Conservation (phyloP, 2,113 vertebrate species). For the Charina bottae region DNA sequence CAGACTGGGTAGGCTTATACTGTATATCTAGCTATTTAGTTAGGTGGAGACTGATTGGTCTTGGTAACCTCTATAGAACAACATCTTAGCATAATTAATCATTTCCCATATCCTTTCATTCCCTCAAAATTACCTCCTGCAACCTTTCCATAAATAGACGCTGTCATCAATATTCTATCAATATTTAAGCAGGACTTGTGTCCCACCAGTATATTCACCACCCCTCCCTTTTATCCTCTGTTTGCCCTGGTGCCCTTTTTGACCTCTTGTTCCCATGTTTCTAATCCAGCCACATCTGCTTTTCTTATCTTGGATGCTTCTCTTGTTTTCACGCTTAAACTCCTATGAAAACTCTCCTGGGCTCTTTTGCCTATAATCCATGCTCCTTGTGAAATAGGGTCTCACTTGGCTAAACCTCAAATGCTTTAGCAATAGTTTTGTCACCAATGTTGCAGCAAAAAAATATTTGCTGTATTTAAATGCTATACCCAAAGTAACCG, state of each 20-base stretch:
- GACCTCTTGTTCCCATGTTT: constrained; percentile 3
- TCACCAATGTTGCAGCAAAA: constrained; percentile 17
- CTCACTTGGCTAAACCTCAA: background rate
- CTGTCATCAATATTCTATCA: constrained; percentile 7
- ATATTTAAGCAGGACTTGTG: constrained; percentile 2
- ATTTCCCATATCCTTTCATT: background rate
- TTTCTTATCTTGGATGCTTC: constrained; percentile 20
- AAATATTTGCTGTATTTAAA: background rate
- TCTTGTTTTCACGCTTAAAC: constrained; percentile 29
- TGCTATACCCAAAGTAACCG: background rate
- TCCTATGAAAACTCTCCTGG: constrained; percentile 29
- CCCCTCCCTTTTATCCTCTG: constrained; percentile 18
- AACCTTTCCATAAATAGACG: constrained; percentile 12
- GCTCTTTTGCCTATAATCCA: constrained; percentile 33
- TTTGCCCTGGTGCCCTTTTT: constrained; percentile 42
- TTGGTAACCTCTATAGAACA: background rate
- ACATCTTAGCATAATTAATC: background rate
- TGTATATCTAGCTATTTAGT: background rate
- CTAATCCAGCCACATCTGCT: constrained; percentile 38
- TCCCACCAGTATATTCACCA: background rate
- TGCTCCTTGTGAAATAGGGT: constrained; percentile 19
- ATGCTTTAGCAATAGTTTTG: constrained; percentile 24
- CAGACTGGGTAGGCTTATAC: background rate
- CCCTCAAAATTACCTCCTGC: background rate
- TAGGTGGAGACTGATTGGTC: background rate